A percentile compares a stretch with the other conserved stretches of the same genome.
phyloP scores from a whole-genome alignment of 2,113 vertebrate genomes.

The Elanus axillaris region DNA sequence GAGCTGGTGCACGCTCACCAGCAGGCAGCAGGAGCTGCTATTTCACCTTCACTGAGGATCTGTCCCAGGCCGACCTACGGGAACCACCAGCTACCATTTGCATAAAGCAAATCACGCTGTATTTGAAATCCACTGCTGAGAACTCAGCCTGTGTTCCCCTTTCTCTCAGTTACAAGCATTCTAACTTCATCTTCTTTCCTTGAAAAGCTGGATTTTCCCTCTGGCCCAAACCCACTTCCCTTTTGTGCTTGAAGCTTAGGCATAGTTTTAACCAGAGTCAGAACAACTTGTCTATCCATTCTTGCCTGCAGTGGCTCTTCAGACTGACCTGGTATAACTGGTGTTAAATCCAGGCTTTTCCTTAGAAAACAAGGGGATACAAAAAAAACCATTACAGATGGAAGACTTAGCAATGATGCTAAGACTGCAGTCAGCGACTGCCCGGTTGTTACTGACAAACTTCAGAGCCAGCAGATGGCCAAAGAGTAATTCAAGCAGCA shows the following conservation, averaged over 20 bases:
- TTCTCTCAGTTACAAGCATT: not conserved
- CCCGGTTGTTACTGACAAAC: not conserved
- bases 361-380: not conserved
- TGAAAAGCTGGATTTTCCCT: not conserved
- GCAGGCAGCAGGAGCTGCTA: not conserved
- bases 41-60: not conserved
- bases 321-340: not conserved
- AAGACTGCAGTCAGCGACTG: not conserved
- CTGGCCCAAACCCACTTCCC: not conserved
- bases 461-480: not conserved
- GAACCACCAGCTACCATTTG: rapidly evolving
- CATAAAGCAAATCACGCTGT: not conserved
- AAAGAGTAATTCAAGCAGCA: not conserved
- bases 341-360: not conserved
- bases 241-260: not conserved
- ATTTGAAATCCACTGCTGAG: not conserved
- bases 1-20: not conserved
- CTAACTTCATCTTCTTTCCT: not conserved
- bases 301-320: not conserved
- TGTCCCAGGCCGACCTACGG: not conserved
- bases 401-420: not conserved
- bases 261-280: not conserved
- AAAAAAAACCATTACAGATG: not conserved
- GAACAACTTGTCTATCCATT: not conserved
- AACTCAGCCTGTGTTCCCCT: rapidly evolving